Evolutionary conservation across 2,888 invertebrate species (phyloP), one percentile per base, ranked within the genome.

Genomic region (Acanthoscelides obtectus): DNA sequence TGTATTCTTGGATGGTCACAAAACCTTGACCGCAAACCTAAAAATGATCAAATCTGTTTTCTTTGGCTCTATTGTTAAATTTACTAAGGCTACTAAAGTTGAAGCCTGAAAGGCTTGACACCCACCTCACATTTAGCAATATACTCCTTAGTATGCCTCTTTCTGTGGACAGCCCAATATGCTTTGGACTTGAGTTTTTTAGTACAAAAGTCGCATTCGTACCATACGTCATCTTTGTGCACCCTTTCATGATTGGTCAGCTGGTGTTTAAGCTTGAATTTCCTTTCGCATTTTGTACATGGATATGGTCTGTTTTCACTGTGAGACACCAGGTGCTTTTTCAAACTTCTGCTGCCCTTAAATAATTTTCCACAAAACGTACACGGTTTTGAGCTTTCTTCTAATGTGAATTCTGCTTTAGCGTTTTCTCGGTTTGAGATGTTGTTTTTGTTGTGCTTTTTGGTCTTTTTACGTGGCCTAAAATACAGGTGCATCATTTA

Each of bases 151-250:
- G 87, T 86, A 73, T 89, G 89, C 70, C 86, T 86, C 0, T 86
- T 80, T 85, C 87, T 87, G 75, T 89, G 89, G 0, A 88, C 86
- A 67, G 88, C 88, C 67, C 77, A 77, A 3, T 80, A 79, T 20
- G 79, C 79, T 71, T 81, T 80, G 1, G 80, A 78, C 73, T 77
- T 76, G 74, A 90, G 87, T 69, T 87, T 88, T 77, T 89, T 89
- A 0, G 88, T 87, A 74, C 90, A 91, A 0, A 88, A 83, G 0
- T 88, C 85, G 76, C 90, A 90, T 64, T 79, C 74, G 73, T 21
- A 66, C 66, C 21, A 21, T 8, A 69, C 22, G 64, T 22, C 27
- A 12, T 68, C 74, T 17, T 71, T 71, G 69, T 79, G 77, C 0
- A 73, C 69, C 64, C 73, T 76, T 67, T 72, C 73, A 67, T 81